A percentile compares a stretch with the other conserved stretches of the same genome.
phyloP scores from a whole-genome alignment of 2,113 vertebrate species.

The Calonectris borealis region DNA sequence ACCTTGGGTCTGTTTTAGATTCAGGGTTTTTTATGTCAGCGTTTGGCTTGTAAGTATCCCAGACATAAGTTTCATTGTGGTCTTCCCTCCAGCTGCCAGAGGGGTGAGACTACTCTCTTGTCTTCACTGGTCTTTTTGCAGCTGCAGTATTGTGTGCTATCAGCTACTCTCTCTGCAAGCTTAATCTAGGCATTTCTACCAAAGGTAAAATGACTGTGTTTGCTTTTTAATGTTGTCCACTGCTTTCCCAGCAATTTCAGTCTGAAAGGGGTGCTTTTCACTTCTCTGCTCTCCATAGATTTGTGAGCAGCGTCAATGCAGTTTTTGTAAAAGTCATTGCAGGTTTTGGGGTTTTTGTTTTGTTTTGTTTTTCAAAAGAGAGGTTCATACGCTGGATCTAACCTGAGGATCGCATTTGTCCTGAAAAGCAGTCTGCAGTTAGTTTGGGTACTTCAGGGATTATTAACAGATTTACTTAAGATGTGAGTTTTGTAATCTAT shows the following conservation, averaged over 20 bases:
- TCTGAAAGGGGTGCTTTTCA: conserved; percentile 6
- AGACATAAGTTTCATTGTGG: neutral
- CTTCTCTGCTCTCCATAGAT: neutral
- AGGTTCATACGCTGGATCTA: neutral
- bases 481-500: neutral
- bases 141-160: neutral
- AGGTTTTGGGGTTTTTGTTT: neutral
- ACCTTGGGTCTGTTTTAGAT: neutral
- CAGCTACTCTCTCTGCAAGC: neutral
- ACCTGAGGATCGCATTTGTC: neutral
- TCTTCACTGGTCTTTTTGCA: neutral
- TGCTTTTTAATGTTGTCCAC: conserved; percentile 10
- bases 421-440: neutral
- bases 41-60: neutral
- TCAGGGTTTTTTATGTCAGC: neutral
- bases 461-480: neutral
- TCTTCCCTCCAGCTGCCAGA: neutral
- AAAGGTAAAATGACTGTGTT: neutral
- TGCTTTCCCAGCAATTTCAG: conserved; percentile 5
- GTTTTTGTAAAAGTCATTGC: neutral
- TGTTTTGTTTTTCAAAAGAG: neutral
- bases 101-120: neutral
- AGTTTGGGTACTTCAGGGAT: neutral
- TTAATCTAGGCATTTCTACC: conserved; percentile 26
- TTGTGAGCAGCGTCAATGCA: neutral